Percentiles rank a stretch among this genome's conserved stretches.
phyloP scores from a whole-genome alignment of 2,888 invertebrate species.

The Fragum whitleyi region DNA sequence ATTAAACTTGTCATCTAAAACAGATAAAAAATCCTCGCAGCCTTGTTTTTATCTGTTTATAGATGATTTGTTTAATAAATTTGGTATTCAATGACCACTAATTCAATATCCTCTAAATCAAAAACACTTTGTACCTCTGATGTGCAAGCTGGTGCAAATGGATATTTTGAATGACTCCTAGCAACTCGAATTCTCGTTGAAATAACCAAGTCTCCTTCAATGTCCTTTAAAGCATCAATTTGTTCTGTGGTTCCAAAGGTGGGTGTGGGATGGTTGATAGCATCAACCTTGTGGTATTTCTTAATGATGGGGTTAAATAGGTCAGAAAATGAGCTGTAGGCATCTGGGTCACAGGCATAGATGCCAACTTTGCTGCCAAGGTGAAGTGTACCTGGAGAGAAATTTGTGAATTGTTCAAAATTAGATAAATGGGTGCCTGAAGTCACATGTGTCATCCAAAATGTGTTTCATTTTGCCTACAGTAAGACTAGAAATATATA shows the following conservation, averaged over 20 bases:
- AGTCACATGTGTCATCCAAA: too few relatives aligned
- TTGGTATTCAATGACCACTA: too few relatives aligned
- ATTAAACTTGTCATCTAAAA: too few relatives aligned
- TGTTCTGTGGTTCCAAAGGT: slow-evolving; percentile 86
- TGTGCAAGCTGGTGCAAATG: slow-evolving; percentile 91
- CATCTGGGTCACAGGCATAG: slow-evolving; percentile 98
- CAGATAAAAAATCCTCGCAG: too few relatives aligned
- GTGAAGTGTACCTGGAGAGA: slow-evolving; percentile 70
- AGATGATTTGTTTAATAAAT: too few relatives aligned
- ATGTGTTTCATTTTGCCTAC: too few relatives aligned
- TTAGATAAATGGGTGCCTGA: neutral
- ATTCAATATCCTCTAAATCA: too few relatives aligned
- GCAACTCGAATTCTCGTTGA: slow-evolving; percentile 82
- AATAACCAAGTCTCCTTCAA: slow-evolving; percentile 91
- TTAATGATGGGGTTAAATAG: slow-evolving; percentile 98
- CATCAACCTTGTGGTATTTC: slow-evolving; percentile 72
- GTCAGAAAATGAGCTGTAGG: slow-evolving; percentile 96
- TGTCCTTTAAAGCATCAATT: slow-evolving; percentile 88
- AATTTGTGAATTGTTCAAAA: neutral
- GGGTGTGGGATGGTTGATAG: slow-evolving; percentile 91
- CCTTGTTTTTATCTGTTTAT: too few relatives aligned
- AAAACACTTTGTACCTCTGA: slow-evolving; percentile 79
- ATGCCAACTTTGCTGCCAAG: slow-evolving; percentile 88
- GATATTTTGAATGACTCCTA: slow-evolving; percentile 78
- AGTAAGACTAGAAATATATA: too few relatives aligned